Evolutionary conservation across 2,888 invertebrate genomes (phyloP).

Genomic region (Icerya purchasi): DNA sequence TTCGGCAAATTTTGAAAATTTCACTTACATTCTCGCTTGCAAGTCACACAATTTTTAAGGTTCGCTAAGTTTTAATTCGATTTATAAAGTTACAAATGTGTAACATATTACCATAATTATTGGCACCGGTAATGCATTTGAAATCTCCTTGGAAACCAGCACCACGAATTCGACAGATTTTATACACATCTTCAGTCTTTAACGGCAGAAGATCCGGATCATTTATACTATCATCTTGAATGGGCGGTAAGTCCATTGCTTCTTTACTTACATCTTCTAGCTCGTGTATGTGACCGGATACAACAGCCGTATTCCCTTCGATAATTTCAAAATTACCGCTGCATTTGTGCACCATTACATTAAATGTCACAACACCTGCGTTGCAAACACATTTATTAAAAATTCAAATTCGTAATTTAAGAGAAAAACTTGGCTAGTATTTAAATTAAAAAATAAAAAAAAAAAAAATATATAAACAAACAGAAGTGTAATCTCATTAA

Average conservation of each 20-base stretch:
- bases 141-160: slow-evolving; percentile 22
- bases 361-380: slow-evolving; percentile 22
- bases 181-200: not conserved
- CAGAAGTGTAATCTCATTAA: too few relatives aligned
- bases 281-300: slow-evolving; percentile 31
- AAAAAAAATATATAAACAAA: too few relatives aligned
- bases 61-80: too few relatives aligned
- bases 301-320: slow-evolving; percentile 43
- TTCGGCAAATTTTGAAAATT: too few relatives aligned
- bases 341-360: slow-evolving; percentile 36
- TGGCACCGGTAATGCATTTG: slow-evolving; percentile 35
- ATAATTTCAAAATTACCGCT: slow-evolving; percentile 37
- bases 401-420: too few relatives aligned
- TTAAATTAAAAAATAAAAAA: too few relatives aligned
- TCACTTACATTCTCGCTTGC: too few relatives aligned
- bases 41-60: too few relatives aligned
- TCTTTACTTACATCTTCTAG: not conserved
- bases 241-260: not conserved
- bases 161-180: not conserved
- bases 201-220: not conserved
- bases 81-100: too few relatives aligned
- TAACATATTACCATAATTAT: slow-evolving; percentile 27
- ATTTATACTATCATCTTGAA: not conserved
- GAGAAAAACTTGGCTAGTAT: too few relatives aligned
- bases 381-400: too few relatives aligned